Evolutionary conservation across 2,797 vertebrate genomes (phyloP).

Genomic region (Microchirus variegatus): DNA sequence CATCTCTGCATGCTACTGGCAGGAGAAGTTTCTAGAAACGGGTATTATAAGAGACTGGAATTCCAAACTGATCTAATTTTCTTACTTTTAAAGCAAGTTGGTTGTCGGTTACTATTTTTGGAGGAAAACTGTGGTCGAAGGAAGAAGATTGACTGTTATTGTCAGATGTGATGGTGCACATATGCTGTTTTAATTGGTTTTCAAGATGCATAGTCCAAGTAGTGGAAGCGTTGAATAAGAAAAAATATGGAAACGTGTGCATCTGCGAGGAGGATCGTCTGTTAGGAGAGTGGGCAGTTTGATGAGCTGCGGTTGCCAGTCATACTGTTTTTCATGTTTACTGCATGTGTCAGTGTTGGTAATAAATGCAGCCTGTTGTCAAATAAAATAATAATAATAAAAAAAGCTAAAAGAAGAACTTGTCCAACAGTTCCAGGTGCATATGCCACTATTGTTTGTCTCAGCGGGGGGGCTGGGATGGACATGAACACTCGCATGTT

Average conservation of each 20-base stretch:
- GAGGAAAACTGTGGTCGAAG: too few relatives aligned
- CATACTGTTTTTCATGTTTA: not conserved
- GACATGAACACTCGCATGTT: conserved; percentile 92
- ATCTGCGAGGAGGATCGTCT: too few relatives aligned
- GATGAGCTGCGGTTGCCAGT: too few relatives aligned
- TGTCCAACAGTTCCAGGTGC: conserved; percentile 43
- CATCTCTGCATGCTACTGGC: conserved; percentile 41
- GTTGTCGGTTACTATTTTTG: too few relatives aligned
- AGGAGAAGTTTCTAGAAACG: conserved; percentile 40
- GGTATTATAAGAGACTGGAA: conserved; percentile 14
- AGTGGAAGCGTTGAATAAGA: too few relatives aligned
- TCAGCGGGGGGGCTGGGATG: conserved; percentile 92
- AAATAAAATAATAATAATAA: conserved; percentile 33
- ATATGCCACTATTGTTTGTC: conserved; percentile 16
- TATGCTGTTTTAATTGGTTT: too few relatives aligned
- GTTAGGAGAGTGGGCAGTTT: too few relatives aligned
- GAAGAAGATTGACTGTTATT: too few relatives aligned
- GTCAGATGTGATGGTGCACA: too few relatives aligned
- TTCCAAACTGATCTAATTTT: not conserved
- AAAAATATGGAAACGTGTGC: too few relatives aligned
- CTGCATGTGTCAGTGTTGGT: conserved; percentile 48
- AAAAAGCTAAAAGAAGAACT: conserved; percentile 26
- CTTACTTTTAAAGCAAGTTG: too few relatives aligned
- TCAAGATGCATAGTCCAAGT: too few relatives aligned
- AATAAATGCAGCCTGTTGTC: conserved; percentile 47